Percentiles rank a stretch among this genome's conserved stretches.
phyloP scores from a whole-genome alignment of 2,888 invertebrate species.

The Eristalis pertinax region DNA sequence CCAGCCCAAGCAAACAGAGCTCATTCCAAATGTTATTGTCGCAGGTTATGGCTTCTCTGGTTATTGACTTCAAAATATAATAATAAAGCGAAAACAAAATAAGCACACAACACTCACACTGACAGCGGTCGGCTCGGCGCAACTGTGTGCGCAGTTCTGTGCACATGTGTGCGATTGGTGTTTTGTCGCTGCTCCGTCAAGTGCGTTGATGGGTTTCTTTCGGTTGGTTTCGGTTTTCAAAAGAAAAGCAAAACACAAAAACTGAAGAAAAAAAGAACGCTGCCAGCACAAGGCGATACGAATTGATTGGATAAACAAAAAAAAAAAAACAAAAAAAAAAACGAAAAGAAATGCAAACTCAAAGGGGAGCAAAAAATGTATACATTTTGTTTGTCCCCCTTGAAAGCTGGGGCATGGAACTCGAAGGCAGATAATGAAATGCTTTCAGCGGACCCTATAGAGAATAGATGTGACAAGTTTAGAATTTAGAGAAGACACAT shows the following conservation, averaged over 20 bases:
- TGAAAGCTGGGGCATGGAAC: not conserved
- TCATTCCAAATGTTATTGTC: slow-evolving; percentile 59
- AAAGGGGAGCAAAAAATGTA: not conserved
- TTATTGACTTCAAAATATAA: slow-evolving; percentile 61
- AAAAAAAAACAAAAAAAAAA: slow-evolving; percentile 32
- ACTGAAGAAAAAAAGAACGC: slow-evolving; percentile 1
- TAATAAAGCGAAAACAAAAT: slow-evolving; percentile 28
- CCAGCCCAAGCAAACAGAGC: slow-evolving; percentile 22
- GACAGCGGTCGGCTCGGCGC: not conserved
- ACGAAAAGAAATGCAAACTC: slow-evolving; percentile 7
- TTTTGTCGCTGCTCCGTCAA: slow-evolving; percentile 36
- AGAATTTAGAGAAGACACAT: not conserved
- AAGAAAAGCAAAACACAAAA: slow-evolving; percentile 14
- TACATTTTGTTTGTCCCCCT: not conserved
- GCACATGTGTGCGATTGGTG: slow-evolving; percentile 14
- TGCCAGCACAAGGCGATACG: slow-evolving; percentile 20
- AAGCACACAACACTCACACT: not conserved
- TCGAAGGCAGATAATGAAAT: not conserved
- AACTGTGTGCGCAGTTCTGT: not conserved
- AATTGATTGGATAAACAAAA: slow-evolving; percentile 43
- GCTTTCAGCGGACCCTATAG: not conserved
- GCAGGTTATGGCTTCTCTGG: slow-evolving; percentile 63
- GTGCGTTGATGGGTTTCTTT: slow-evolving; percentile 59
- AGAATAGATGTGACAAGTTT: not conserved
- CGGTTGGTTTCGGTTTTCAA: slow-evolving; percentile 57